These are phyloP conservation scores for Tachuris rubrigastra DNA, from an alignment of 2,113 vertebrate species.

Conservation along the genomic window DNA sequence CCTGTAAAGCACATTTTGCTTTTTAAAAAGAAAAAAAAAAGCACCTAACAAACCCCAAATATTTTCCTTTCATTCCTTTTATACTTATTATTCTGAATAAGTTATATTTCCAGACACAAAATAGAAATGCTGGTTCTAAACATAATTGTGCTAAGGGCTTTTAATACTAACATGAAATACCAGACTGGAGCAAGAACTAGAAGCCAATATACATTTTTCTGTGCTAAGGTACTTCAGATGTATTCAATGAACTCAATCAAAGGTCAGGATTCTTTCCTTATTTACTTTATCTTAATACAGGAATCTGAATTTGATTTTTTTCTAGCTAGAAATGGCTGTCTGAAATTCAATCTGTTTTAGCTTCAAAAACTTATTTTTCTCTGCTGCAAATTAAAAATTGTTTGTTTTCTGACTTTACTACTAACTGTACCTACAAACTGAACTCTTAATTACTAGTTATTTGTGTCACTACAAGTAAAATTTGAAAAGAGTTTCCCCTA, in stretches of 20 bases:
- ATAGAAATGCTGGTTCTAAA: neutral
- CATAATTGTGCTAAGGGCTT: neutral
- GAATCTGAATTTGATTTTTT: neutral
- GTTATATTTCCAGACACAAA: neutral
- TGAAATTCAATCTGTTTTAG: neutral
- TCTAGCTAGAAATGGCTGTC: neutral
- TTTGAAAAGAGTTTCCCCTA: neutral
- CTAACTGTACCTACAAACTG: neutral
- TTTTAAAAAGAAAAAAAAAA: neutral
- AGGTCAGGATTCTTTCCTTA: neutral
- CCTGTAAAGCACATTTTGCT: neutral
- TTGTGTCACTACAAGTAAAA: neutral
- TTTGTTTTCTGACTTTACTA: neutral
- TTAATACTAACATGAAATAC: neutral
- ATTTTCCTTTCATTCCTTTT: neutral
- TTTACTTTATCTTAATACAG: neutral
- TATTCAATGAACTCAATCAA: neutral
- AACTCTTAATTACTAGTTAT: neutral
- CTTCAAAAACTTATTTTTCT: neutral
- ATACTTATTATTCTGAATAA: neutral
- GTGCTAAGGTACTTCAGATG: neutral
- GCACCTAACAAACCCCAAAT: rapidly evolving
- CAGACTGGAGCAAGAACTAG: neutral
- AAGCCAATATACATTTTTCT: neutral
- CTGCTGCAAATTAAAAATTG: neutral